Base-by-base conservation (phyloP, 2,113 vertebrate species). In the Actenoides lindsayi region DNA sequence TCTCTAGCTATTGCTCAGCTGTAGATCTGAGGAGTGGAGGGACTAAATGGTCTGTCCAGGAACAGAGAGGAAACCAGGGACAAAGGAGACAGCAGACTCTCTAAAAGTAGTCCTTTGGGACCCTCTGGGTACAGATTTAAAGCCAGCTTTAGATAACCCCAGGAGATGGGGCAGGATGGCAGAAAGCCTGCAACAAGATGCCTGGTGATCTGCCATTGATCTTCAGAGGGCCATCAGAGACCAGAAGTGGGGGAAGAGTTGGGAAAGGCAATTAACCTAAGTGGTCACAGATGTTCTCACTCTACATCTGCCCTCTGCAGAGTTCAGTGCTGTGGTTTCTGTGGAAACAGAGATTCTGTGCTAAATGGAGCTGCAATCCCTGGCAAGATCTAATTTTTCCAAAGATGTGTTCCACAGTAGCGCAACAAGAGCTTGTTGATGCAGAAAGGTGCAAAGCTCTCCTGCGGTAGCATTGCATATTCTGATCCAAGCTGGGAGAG, bases 251-350 rank as follows among this genome's bases (percentile, higher is more conserved):
- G 90, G 90, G 69, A 93, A 91, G 77, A 87, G 83, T 91, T 93
- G 74, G 70, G 89, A 95, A 94, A 95, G 54, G 94, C 92, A 96
- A 97, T 95, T 96, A 94, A 79, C 94, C 77, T 96, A 95, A 96
- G 91, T 94, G 89, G 93, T 94, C 90, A 84, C 95, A 95, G 96
- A 94, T 97, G 87, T 94, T 93, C 65, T 92, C 41, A 63, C 67
- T 93, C 77, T 77, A 24, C 78, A 87, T 87, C 83, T 97, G 87
- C 88, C 91, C 91, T 94, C 87, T 85, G 78, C 67, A 83, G 96
- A 73, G 6, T 83, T 71, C 53, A 60, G 81, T 82, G 62, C 65
- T 39, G 59, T 67, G 91, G 95, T 89, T 94, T 96, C 91, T 96
- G 94, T 95, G 94, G 94, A 95, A 96, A 92, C 91, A 93, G 68